Conservation (phyloP, 1,140 invertebrate genomes). For the Steinernema feltiae region DNA sequence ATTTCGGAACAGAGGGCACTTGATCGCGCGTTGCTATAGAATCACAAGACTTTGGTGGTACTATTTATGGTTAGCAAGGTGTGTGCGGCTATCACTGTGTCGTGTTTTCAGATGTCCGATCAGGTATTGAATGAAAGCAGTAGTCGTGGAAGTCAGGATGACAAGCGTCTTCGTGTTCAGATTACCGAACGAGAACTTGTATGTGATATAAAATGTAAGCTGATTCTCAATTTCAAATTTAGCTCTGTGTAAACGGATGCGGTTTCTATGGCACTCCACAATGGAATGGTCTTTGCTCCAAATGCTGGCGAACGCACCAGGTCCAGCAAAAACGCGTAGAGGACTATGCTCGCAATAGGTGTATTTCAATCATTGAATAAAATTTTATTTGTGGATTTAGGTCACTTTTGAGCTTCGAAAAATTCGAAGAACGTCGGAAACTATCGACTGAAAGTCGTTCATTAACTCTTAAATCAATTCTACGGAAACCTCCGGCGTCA, state of each 20-base stretch:
- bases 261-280: conserved; percentile 92
- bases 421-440: conserved; percentile 79
- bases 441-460: conserved; percentile 75
- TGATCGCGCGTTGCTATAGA: too few relatives aligned
- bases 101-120: not conserved
- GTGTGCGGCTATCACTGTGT: not conserved
- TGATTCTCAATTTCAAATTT: conserved; percentile 38
- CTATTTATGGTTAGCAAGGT: not conserved
- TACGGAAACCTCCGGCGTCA: conserved; percentile 64
- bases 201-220: not conserved
- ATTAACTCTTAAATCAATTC: conserved; percentile 72
- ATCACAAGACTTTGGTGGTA: too few relatives aligned
- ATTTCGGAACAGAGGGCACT: too few relatives aligned
- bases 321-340: conserved; percentile 38
- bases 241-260: conserved; percentile 89
- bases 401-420: conserved; percentile 65
- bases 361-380: conserved; percentile 11
- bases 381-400: conserved; percentile 30
- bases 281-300: conserved; percentile 92
- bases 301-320: conserved; percentile 67
- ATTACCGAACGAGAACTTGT: not conserved
- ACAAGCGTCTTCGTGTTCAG: not conserved
- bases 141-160: not conserved
- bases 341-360: conserved; percentile 39
- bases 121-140: not conserved